These are phyloP conservation scores for Ennomos erosarius DNA, from an alignment of 2,888 invertebrate genomes.

Conservation along the genomic window DNA sequence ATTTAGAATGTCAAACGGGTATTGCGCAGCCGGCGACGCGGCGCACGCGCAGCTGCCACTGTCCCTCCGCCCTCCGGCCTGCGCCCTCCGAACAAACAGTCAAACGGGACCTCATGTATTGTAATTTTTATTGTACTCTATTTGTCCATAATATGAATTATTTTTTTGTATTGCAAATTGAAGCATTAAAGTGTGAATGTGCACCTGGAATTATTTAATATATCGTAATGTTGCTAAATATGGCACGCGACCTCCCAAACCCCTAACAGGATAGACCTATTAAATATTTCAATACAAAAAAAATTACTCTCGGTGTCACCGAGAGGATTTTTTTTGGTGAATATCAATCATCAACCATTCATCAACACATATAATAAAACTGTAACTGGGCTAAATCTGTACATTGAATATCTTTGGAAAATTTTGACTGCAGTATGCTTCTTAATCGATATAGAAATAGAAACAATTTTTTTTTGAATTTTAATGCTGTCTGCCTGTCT, in stretches of 20 bases:
- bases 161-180: constrained; percentile 40
- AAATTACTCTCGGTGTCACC: too few relatives aligned
- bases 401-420: too few relatives aligned
- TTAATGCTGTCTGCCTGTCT: too few relatives aligned
- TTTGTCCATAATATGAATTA: constrained; percentile 39
- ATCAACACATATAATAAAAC: too few relatives aligned
- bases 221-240: constrained; percentile 3
- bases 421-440: too few relatives aligned
- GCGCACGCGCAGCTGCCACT: constrained; percentile 74
- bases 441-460: too few relatives aligned
- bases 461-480: too few relatives aligned
- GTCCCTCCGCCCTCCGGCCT: constrained; percentile 64
- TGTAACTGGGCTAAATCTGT: too few relatives aligned
- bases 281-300: too few relatives aligned
- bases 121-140: constrained; percentile 56
- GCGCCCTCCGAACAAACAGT: constrained; percentile 72
- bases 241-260: neutral
- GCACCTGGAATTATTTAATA: constrained; percentile 40
- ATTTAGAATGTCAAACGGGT: constrained; percentile 75
- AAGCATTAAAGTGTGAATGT: constrained; percentile 44
- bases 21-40: constrained; percentile 64
- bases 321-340: too few relatives aligned
- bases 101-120: constrained; percentile 69
- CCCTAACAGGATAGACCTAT: neutral
- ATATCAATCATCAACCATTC: too few relatives aligned